Base-by-base conservation (phyloP, 2,888 invertebrate genomes). In the Synergus gifuensis region DNA sequence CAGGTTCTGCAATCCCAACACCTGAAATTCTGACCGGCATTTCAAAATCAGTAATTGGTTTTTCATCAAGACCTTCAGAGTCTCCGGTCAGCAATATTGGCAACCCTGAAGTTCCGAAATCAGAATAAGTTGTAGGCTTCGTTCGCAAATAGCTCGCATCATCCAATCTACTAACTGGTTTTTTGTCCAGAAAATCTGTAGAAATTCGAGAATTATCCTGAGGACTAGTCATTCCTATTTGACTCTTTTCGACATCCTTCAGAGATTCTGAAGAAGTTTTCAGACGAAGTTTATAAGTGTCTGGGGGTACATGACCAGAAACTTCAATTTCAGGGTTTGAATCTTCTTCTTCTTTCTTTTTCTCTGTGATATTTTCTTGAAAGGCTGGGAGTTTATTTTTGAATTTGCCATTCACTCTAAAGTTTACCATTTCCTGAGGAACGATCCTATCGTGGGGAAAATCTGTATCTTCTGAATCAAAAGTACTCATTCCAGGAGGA, bases 1-100 rank as follows among this genome's bases (percentile, higher is more conserved):
- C 89, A 0, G 92, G 92, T 81, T 92, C 92, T 0, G 92, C 92
- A 16, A 92, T 86, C 0, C 93, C 93, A 1, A 92, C 80, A 7
- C 91, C 92, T 0, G 89, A 88, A 16, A 87, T 82, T 49, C 82
- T 83, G 0, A 73, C 76, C 0, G 82, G 76, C n/a, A 86, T 76
- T 7, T 67, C 11, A 40, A 40, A 40, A n/a, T 79, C 63, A 4
- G 76, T n/a, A 73, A 66, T 8, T 18, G 42, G 66, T 18, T 66
- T 66, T 11, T 42, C 66, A 42, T 63, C 16, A 36, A 36, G 36
- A 42, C 49, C 28, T 77, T n/a, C 9, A 63, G 16, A 0, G 40
- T 54, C 36, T 73, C 36, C 49, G 2, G n/a, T 22, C 16, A 73
- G 16, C 28, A 73, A n/a, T 8, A 76, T 42, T 69, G 66, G 67